Conservation (phyloP, 2,113 vertebrate genomes). For the Apteryx owenii region DNA sequence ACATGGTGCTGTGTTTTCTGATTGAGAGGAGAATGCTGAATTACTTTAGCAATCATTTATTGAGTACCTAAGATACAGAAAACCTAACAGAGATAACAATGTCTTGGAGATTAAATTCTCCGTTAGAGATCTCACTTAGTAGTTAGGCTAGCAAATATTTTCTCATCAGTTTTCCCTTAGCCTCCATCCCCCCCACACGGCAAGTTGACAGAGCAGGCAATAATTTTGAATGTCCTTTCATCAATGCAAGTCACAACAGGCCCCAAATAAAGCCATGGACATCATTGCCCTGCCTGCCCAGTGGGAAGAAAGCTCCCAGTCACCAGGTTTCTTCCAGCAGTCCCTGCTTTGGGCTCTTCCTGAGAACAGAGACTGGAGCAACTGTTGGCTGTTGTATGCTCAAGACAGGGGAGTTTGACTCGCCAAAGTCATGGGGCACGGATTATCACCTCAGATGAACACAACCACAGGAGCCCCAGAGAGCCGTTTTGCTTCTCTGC, state of each 20-base stretch:
- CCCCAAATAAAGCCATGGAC: neutral
- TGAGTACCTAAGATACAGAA: slow-evolving; percentile 50
- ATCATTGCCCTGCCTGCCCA: neutral
- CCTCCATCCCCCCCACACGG: rapidly evolving
- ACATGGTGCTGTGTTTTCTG: neutral
- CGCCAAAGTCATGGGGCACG: rapidly evolving
- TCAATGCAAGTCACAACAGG: neutral
- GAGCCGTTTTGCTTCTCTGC: neutral
- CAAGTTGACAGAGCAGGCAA: neutral
- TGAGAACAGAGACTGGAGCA: neutral
- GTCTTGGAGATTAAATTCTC: slow-evolving; percentile 33
- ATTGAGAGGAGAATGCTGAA: slow-evolving; percentile 34
- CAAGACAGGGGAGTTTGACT: neutral
- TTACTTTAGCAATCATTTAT: slow-evolving; percentile 61
- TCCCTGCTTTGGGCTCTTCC: neutral
- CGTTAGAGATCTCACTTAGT: neutral
- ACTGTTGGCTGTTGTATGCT: neutral
- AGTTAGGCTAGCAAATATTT: neutral
- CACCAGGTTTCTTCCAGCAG: neutral
- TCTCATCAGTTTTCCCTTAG: neutral
- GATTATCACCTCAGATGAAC: neutral
- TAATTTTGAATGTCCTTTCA: neutral
- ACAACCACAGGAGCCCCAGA: neutral
- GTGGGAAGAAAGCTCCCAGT: neutral
- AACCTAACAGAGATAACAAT: slow-evolving; percentile 18